Evolutionary conservation across 2,113 vertebrate species (phyloP), one percentile per base, ranked within the genome.

Genomic region (Tupaia tana): DNA sequence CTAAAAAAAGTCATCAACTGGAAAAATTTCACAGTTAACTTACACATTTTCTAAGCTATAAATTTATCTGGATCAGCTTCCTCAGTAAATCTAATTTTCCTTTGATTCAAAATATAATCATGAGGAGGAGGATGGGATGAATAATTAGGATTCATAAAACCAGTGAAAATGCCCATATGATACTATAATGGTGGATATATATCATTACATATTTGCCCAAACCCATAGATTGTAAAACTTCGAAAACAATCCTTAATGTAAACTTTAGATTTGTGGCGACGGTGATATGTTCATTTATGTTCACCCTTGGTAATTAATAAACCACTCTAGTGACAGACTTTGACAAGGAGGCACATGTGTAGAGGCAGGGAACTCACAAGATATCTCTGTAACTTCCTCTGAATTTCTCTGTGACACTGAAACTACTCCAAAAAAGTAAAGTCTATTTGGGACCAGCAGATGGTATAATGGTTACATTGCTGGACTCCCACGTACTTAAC

Each of bases 11-110:
- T 67, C 61, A 83, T 24, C 15, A 24, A 66, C 69, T 25, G 7
- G 82, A 90, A 96, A 88, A 89, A 19, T 58, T 89, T 86, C 25
- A 78, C 82, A 69, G 61, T 95, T 90, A 95, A 97, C 66, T 75
- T 74, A 64, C 92, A n/a, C 61, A 31, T 95, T 95, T 95, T 67
- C 61, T 89, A 25, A 82, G 59, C 20, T 73, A 71, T 18, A 22
- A 27, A 54, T 64, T 90, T 92, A 86, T 31, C 61, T 89, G 34
- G 12, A 56, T 54, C 43, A 58, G 11, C 13, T 85, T 84, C 27
- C 88, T 71, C 29, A 94, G 16, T 67, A 86, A 92, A 91, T 92
- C 25, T 61, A 24, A 61, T 80, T 86, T 15, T 94, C 0, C 4
- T 90, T 91, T 91, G 24, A 78, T 63, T 81, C 77, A 69, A 82